phyloP scores from a whole-genome alignment of 1,140 invertebrate genomes.

The Calliopsis andreniformis region DNA sequence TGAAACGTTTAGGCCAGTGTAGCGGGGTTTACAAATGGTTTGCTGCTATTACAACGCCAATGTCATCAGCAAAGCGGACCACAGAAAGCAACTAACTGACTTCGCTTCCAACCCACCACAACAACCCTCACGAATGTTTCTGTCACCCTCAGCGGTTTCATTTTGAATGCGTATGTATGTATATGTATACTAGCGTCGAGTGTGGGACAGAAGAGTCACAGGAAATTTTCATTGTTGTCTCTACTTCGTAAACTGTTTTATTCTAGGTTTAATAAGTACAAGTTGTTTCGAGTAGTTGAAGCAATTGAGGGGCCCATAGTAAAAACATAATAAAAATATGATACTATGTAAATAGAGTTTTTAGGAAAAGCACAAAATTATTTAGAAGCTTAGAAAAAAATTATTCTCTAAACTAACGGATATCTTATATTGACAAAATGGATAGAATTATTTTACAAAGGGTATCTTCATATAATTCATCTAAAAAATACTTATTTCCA shows the following conservation, averaged over 20 bases:
- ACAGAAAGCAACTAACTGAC: conserved; percentile 51
- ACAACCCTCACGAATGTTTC: conserved; percentile 55
- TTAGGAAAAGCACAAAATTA: too few relatives aligned
- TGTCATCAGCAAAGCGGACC: conserved; percentile 52
- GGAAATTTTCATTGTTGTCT: conserved; percentile 26
- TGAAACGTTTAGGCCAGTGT: too few relatives aligned
- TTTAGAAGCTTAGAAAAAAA: too few relatives aligned
- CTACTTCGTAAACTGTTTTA: not conserved
- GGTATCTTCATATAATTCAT: too few relatives aligned
- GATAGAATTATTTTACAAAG: too few relatives aligned
- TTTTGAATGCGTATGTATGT: conserved; percentile 39
- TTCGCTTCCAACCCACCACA: conserved; percentile 47
- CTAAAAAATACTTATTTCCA: too few relatives aligned
- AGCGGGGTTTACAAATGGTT: not conserved
- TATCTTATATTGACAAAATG: too few relatives aligned
- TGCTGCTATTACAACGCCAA: not conserved
- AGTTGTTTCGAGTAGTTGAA: too few relatives aligned
- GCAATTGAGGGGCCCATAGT: too few relatives aligned
- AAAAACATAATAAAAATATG: too few relatives aligned
- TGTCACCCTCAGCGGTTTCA: conserved; percentile 56
- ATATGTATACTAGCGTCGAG: conserved; percentile 12
- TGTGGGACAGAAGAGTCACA: not conserved
- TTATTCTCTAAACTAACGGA: too few relatives aligned
- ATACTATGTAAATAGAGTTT: too few relatives aligned
- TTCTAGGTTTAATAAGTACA: not conserved